Percentiles rank a stretch among this genome's conserved stretches.
Evolutionary conservation across 2,113 vertebrate genomes (phyloP).

Genomic region (Scalopus aquaticus): DNA sequence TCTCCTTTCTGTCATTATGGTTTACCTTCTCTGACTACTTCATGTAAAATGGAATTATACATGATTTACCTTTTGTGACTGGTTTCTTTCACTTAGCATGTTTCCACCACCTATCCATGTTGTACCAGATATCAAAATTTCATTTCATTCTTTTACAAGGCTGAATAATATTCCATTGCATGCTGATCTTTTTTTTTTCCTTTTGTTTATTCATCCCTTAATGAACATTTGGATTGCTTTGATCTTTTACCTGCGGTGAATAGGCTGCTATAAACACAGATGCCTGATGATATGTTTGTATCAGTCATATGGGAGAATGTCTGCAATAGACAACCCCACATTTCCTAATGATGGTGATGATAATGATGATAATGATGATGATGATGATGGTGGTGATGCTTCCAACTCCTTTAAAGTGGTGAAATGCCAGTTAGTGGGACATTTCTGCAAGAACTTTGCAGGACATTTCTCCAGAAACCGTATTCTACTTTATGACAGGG

Average conservation of each 20-base stretch:
- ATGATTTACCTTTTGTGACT: not conserved
- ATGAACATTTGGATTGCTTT: not conserved
- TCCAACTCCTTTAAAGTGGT: not conserved
- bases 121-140: not conserved
- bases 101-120: not conserved
- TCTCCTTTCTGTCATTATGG: not conserved
- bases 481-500: not conserved
- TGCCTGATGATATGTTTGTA: not conserved
- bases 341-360: not conserved
- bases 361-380: too few relatives aligned
- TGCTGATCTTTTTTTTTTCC: not conserved
- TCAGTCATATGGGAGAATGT: not conserved
- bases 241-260: not conserved
- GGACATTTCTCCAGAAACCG: not conserved
- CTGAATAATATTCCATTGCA: not conserved
- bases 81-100: not conserved
- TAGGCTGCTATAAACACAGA: not conserved
- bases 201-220: not conserved
- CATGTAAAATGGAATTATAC: not conserved
- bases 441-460: not conserved
- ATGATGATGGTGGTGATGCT: too few relatives aligned
- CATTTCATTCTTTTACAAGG: not conserved
- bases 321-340: not conserved
- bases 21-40: not conserved
- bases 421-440: not conserved